phyloP scores from a whole-genome alignment of 2,113 vertebrate genomes.

The Alouatta palliata region DNA sequence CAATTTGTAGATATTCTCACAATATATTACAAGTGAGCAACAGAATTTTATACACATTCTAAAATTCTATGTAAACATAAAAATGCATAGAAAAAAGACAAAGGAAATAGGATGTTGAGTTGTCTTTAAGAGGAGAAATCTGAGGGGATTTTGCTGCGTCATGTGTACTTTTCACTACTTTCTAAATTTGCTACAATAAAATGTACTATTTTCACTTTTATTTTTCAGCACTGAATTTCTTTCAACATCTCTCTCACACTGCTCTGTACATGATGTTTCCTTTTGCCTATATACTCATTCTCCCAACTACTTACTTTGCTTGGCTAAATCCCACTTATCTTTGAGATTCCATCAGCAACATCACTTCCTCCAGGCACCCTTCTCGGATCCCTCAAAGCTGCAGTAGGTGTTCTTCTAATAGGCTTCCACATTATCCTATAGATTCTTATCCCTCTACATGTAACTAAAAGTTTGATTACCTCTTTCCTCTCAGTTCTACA shows the following conservation, averaged over 20 bases:
- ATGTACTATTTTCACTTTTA: not conserved
- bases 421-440: not conserved
- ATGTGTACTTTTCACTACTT: slow-evolving; percentile 30
- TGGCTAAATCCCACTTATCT: not conserved
- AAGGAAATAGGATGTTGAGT: not conserved
- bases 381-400: not conserved
- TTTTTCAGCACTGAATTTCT: not conserved
- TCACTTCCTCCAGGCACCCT: not conserved
- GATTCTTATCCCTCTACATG: not conserved
- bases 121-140: not conserved
- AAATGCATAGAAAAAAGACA: not conserved
- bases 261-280: not conserved
- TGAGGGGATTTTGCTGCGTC: not conserved
- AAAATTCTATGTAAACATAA: not conserved
- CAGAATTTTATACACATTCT: not conserved
- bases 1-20: not conserved
- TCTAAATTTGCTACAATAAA: slow-evolving; percentile 15
- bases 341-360: not conserved
- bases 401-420: not conserved
- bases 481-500: not conserved
- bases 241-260: not conserved
- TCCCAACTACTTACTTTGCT: not conserved
- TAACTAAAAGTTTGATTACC: not conserved
- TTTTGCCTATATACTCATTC: not conserved
- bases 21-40: not conserved